Percentiles rank a stretch among this genome's conserved stretches.
These are phyloP conservation scores for Spinibarbus caldwelli DNA, from an alignment of 2,797 vertebrate species.

Conservation along the genomic window DNA sequence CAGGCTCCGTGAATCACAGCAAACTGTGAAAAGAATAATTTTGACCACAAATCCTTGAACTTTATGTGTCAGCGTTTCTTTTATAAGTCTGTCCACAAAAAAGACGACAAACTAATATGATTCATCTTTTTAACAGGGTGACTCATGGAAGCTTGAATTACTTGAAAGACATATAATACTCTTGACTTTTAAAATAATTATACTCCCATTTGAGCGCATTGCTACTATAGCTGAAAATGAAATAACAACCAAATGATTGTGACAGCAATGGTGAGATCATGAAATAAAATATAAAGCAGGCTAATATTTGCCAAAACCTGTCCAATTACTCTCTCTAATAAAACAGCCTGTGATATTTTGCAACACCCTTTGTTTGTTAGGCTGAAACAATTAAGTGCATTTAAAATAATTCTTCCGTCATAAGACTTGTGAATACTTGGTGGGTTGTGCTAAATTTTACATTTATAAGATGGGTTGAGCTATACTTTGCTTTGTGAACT, in stretches of 20 bases:
- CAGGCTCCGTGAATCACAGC: slow-evolving; percentile 1
- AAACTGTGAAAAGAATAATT: slow-evolving; percentile 17
- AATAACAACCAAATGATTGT: slow-evolving; percentile 29
- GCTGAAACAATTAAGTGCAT: slow-evolving; percentile 67
- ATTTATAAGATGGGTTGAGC: slow-evolving; percentile 63
- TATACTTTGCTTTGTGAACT: slow-evolving; percentile 46
- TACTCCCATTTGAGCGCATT: background rate
- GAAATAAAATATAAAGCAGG: slow-evolving; percentile 42
- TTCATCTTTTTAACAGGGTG: slow-evolving; percentile 9
- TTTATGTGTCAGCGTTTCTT: background rate
- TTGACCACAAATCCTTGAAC: background rate
- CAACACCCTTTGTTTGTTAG: background rate
- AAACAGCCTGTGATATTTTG: slow-evolving; percentile 26
- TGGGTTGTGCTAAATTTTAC: slow-evolving; percentile 56
- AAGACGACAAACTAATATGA: slow-evolving; percentile 5
- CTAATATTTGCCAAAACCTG: slow-evolving; percentile 32
- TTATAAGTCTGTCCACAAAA: background rate
- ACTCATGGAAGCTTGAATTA: slow-evolving; percentile 6
- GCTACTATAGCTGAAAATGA: slow-evolving; percentile 17
- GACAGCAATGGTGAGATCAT: slow-evolving; percentile 48
- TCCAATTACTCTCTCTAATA: slow-evolving; percentile 25
- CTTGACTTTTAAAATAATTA: slow-evolving; percentile 28
- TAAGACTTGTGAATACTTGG: slow-evolving; percentile 54
- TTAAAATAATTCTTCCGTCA: slow-evolving; percentile 67
- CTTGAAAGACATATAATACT: slow-evolving; percentile 15